Base-by-base conservation (phyloP, 2,888 invertebrate species). In the Hypomecis atomaria region DNA sequence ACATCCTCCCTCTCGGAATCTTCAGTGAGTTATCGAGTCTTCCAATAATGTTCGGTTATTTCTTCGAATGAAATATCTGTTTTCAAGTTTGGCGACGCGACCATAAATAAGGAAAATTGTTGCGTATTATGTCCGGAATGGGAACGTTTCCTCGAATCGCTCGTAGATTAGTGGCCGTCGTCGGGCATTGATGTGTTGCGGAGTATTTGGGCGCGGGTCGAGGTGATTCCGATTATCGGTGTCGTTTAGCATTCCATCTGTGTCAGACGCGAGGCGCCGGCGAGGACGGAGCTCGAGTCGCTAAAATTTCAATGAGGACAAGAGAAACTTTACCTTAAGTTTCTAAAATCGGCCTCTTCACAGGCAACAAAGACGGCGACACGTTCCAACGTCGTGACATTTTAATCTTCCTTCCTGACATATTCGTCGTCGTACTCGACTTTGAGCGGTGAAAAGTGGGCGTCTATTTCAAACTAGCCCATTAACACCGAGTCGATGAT, bases 221-320 rank as follows among this genome's bases (percentile, higher is more conserved):
- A 64, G 66, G 64, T 54, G 66, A 61, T 49, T 55, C 34, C 40
- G 49, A 43, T 36, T 44, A 55, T 49, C 43, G 37, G 43, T 33
- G 5, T 11, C 43, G 34, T 53, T 63, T 59, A 64, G 61, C 66
- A 66, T 69, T 48, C 61, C 37, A 57, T 57, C 59, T 52, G 68
- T 53, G 66, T 57, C 57, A 48, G 37, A 34, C 34, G 43, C 49
- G 11, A 57, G 40, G 47, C 65, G 65, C 49, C 23, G 23, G 10
- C 34, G 56, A 61, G 56, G 66, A 57, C 68, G 44, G 1, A 56
- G 47, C 64, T 61, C 59, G 63, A 50, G 43, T 57, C 49, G 61
- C 61, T 63, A 45, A 60, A 55, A 65, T 53, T 49, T 50, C 34
- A 62, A 58, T 33, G 59, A 62, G 57, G 60, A 49, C 57, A 45